phyloP scores from a whole-genome alignment of 1,140 invertebrate species.

The Hycleus phaleratus region DNA sequence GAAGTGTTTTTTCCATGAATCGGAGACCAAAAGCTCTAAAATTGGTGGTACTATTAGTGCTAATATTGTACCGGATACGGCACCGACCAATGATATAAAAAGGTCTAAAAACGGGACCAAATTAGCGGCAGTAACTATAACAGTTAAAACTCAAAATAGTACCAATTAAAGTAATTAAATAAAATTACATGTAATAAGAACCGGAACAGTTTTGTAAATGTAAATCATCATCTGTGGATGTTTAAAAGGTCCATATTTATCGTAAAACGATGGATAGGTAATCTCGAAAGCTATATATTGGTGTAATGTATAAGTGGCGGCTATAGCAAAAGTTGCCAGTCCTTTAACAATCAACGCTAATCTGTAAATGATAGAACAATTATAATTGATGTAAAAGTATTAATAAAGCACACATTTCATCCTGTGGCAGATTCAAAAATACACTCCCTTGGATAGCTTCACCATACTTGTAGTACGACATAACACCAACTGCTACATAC shows the following conservation, averaged over 20 bases:
- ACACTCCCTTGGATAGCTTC: conserved; percentile 57
- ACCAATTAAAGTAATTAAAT: neutral
- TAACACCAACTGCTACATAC: conserved; percentile 73
- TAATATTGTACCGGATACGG: conserved; percentile 1
- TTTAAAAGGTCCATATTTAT: conserved; percentile 2
- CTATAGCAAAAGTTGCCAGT: conserved; percentile 66
- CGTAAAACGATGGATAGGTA: conserved; percentile 1
- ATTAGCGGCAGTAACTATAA: conserved; percentile 1
- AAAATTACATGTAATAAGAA: conserved; percentile 1
- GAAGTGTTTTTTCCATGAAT: too few relatives aligned
- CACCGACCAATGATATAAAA: conserved; percentile 2
- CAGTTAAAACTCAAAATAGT: neutral
- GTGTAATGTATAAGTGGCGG: conserved; percentile 76
- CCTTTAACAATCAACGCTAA: conserved; percentile 53
- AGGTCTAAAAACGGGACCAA: neutral
- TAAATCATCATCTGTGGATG: neutral
- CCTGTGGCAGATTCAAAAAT: conserved; percentile 56
- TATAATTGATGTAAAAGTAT: neutral
- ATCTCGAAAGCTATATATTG: conserved; percentile 22
- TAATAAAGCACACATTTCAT: conserved; percentile 49
- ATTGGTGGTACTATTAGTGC: neutral
- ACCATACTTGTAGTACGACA: conserved; percentile 77
- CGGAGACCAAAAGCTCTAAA: neutral
- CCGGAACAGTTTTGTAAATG: neutral
- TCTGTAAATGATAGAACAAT: conserved; percentile 33